Percentiles rank a stretch among this genome's conserved stretches.
These are phyloP conservation scores for Caenorhabditis sp. DNA, from an alignment of 2,888 invertebrate genomes.

Conservation along the genomic window DNA sequence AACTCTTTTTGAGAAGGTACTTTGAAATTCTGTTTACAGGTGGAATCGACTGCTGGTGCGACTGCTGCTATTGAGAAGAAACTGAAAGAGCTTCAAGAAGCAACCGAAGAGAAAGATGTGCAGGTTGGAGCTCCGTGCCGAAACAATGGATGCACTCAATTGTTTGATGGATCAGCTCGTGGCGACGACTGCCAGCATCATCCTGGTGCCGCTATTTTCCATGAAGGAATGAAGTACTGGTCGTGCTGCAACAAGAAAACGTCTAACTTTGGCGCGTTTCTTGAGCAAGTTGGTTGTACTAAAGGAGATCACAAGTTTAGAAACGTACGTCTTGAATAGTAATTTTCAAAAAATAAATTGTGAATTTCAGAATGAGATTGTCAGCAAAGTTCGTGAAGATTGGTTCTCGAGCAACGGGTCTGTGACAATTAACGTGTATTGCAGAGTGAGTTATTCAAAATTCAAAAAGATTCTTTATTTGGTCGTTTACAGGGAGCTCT, in stretches of 20 bases:
- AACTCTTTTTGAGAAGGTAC: slow-evolving; percentile 4
- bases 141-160: slow-evolving; percentile 68
- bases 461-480: background rate
- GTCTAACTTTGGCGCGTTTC: slow-evolving; percentile 93
- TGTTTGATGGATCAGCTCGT: too few species aligned
- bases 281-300: slow-evolving; percentile 93
- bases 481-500: slow-evolving; percentile 87
- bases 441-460: slow-evolving; percentile 56
- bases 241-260: slow-evolving; percentile 93
- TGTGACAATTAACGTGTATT: slow-evolving; percentile 80
- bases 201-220: slow-evolving; percentile 67
- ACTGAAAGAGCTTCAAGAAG: slow-evolving; percentile 42
- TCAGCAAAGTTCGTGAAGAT: slow-evolving; percentile 80
- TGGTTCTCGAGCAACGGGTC: slow-evolving; percentile 79
- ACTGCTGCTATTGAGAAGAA: slow-evolving; percentile 63
- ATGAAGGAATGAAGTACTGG: slow-evolving; percentile 82
- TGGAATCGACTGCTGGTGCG: slow-evolving; percentile 68
- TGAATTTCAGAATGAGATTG: slow-evolving; percentile 73
- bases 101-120: slow-evolving; percentile 34
- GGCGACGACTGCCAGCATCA: slow-evolving; percentile 43
- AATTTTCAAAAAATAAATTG: background rate
- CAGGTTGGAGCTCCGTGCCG: slow-evolving; percentile 76
- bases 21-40: slow-evolving; percentile 13
- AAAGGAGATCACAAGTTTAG: slow-evolving; percentile 92
- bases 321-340: slow-evolving; percentile 85